These are phyloP conservation scores for Myrmophylax atrothorax DNA, from an alignment of 2,113 vertebrate species.

Conservation along the genomic window DNA sequence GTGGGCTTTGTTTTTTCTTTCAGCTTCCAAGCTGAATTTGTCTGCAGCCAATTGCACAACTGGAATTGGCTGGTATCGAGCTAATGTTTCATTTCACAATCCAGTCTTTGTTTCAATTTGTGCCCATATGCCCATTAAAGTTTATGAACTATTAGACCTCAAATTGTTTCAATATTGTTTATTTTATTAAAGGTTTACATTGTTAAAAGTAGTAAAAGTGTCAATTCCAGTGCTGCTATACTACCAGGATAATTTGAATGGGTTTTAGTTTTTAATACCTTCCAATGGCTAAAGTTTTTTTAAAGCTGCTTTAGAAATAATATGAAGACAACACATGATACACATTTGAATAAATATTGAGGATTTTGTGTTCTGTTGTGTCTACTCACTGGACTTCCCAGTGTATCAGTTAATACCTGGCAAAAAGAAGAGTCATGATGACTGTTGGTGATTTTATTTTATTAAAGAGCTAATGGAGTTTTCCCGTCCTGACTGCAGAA, in stretches of 20 bases:
- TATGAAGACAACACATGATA: slow-evolving; percentile 66
- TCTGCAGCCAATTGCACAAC: slow-evolving; percentile 42
- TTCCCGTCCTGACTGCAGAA: slow-evolving; percentile 56
- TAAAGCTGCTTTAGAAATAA: slow-evolving; percentile 78
- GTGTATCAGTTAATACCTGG: slow-evolving; percentile 57
- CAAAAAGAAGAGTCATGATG: slow-evolving; percentile 50
- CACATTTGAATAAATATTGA: slow-evolving; percentile 68
- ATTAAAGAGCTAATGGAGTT: slow-evolving; percentile 48
- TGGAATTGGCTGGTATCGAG: slow-evolving; percentile 18
- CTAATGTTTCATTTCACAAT: slow-evolving; percentile 54
- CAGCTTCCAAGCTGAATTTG: slow-evolving; percentile 6
- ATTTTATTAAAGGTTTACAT: slow-evolving; percentile 80
- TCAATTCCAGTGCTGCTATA: slow-evolving; percentile 79
- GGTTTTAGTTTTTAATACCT: slow-evolving; percentile 66
- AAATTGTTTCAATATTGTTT: slow-evolving; percentile 70
- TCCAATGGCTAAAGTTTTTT: slow-evolving; percentile 58
- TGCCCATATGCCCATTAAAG: slow-evolving; percentile 34
- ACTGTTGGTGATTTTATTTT: slow-evolving; percentile 62
- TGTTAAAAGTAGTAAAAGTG: slow-evolving; percentile 68
- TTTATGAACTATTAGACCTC: slow-evolving; percentile 68
- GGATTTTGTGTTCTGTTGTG: slow-evolving; percentile 66
- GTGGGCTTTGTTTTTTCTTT: slow-evolving; percentile 34
- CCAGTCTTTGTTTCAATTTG: slow-evolving; percentile 28
- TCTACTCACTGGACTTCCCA: slow-evolving; percentile 63
- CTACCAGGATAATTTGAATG: slow-evolving; percentile 68